Evolutionary conservation across 2,888 invertebrate genomes (phyloP).

Genomic region (Rhyacophila evoluta): DNA sequence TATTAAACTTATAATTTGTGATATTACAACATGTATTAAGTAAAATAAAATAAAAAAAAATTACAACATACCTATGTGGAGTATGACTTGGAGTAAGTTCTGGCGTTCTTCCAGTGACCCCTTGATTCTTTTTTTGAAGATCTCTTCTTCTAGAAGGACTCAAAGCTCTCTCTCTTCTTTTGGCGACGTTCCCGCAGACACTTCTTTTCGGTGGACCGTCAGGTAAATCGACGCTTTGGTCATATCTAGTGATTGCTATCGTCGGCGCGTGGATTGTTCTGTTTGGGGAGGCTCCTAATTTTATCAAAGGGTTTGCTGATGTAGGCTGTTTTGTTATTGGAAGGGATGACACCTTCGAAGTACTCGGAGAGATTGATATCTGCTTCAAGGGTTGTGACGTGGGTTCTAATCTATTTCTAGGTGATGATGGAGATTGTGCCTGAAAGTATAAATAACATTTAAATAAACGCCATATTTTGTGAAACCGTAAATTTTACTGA

Average conservation of each 20-base stretch:
- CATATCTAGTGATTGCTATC: conserved; percentile 69
- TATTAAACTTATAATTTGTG: too few relatives aligned
- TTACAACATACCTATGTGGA: conserved; percentile 52
- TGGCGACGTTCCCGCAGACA: conserved; percentile 64
- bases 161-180: conserved; percentile 68
- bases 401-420: conserved; percentile 67
- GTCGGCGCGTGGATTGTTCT: conserved; percentile 65
- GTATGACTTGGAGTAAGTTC: conserved; percentile 54
- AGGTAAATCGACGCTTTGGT: conserved; percentile 67
- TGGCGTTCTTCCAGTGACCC: conserved; percentile 48
- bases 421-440: conserved; percentile 70
- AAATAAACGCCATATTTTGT: too few relatives aligned
- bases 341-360: conserved; percentile 58
- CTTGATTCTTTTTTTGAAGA: conserved; percentile 54
- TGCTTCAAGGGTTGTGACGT: conserved; percentile 62
- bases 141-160: conserved; percentile 69
- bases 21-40: too few relatives aligned
- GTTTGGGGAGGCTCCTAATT: conserved; percentile 61
- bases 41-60: too few relatives aligned
- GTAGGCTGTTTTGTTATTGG: conserved; percentile 67
- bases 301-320: conserved; percentile 60
- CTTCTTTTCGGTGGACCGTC: conserved; percentile 64
- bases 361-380: conserved; percentile 64
- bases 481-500: too few relatives aligned
- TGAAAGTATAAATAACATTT: too few relatives aligned